Evolutionary conservation across 2,797 vertebrate species (phyloP), one percentile per base, ranked within the genome.

Genomic region (Pygocentrus nattereri): DNA sequence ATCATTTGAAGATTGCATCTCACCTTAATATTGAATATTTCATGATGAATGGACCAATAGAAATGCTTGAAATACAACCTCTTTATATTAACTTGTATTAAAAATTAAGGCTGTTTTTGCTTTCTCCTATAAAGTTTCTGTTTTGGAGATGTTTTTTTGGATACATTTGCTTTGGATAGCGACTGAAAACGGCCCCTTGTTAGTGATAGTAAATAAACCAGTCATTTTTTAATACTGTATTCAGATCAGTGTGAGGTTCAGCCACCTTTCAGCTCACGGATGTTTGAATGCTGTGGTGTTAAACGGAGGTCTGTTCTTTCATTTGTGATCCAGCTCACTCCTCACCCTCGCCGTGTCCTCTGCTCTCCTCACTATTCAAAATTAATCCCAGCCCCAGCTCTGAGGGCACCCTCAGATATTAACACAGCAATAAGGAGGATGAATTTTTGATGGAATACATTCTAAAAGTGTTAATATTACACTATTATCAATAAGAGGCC

Each of bases 401-500:
- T 23, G 75, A 80, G 85, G 83, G 78, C 85, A 80, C 88, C 90
- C 88, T 92, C 88, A 77, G 89, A 93, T 93, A 94, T 94, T 94
- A 94, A 90, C 89, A 85, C 90, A 84, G 91, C 93, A 93, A 94
- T 94, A 93, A 93, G 92, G 82, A 89, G 86, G 87, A 93, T 94
- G 87, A 93, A 94, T 95, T 94, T 94, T 94, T 94, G 89, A 95
- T 94, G 88, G 87, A 88, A 83, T 88, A 88, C 89, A 91, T 91
- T 90, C 87, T 84, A 87, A 87, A 87, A 81, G 74, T 89, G 88
- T 91, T 93, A 92, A 93, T 93, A 92, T 92, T 79, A 49, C 88
- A 86, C 89, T 85, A 77, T 93, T 92, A 91, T 91, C 86, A 47
- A 84, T 65, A 86, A 81, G 82, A 87, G 88, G 89, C 86, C 86